Evolutionary conservation across 2,888 invertebrate genomes (phyloP), one percentile per base, ranked within the genome.

Genomic region (Dermolepida albohirtum): DNA sequence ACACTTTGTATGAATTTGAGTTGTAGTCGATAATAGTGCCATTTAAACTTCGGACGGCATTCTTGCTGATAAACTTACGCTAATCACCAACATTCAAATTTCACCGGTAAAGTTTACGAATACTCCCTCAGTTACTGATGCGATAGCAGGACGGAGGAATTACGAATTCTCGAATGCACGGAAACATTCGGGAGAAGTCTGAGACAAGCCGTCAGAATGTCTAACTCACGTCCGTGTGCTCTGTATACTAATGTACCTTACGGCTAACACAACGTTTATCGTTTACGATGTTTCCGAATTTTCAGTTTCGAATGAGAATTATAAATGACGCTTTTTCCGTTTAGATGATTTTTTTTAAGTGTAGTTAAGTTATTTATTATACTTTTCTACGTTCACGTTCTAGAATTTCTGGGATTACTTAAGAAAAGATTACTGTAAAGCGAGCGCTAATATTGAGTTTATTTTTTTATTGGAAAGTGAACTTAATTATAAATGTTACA

Each of bases 81-180:
- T 76, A 75, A 76, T 75, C 75, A 34, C 47, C 73, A 71, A 73
- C 74, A 75, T 76, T 76, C 76, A 76, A 75, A 76, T 76, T 75
- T 47, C 59, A 47, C 59, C 76, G 72, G 74, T 73, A 74, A 76
- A 76, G 71, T 75, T 74, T 70, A 71, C 72, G 72, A 70, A 73
- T 74, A 73, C 70, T 73, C 29, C 44, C 16, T 11, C 47, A 34
- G 71, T 71, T 76, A 34, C 34, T 10, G 74, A 75, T 75, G 74
- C 73, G 73, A 74, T 74, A 34, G 34, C 34, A 70, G 72, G 72
- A 72, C 70, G 72, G 72, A 66, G 70, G 73, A 75, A 74, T 75
- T 74, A 74, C 70, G 74, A 72, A 69, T 74, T 75, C 72, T 62
- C 63, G 72, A 69, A 73, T 34, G 34, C 10, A 71, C 70, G 52